Conservation (phyloP, 2,113 vertebrate genomes). For the Pholis gunnellus region DNA sequence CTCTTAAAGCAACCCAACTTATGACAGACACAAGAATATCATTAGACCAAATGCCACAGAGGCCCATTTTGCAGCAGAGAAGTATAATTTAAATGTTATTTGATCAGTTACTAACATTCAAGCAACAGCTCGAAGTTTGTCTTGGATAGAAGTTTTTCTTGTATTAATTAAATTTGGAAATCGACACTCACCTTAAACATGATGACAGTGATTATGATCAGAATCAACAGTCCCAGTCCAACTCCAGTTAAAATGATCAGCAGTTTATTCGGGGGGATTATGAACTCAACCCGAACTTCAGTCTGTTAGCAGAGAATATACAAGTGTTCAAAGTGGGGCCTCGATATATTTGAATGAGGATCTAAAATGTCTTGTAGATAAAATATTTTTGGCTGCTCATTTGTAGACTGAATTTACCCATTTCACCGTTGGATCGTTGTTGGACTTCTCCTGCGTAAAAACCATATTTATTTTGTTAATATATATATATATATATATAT, state of each 20-base stretch:
- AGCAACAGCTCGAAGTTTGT: neutral
- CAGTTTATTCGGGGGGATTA: slow-evolving; percentile 28
- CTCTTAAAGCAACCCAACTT: slow-evolving; percentile 77
- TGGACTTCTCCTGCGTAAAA: neutral
- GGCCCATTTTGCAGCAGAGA: neutral
- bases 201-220: slow-evolving; percentile 69
- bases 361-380: neutral
- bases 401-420: slow-evolving; percentile 25
- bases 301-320: slow-evolving; percentile 46
- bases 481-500: slow-evolving; percentile 8
- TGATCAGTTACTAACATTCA: neutral
- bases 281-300: slow-evolving; percentile 64
- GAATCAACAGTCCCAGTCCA: slow-evolving; percentile 61
- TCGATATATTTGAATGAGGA: neutral
- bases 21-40: slow-evolving; percentile 12
- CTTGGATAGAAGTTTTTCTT: neutral
- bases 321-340: neutral
- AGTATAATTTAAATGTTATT: neutral
- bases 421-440: slow-evolving; percentile 7
- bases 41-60: neutral
- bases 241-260: slow-evolving; percentile 65
- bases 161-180: neutral
- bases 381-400: neutral
- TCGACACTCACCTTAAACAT: slow-evolving; percentile 72
- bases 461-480: slow-evolving; percentile 11